Percentiles rank a stretch among this genome's conserved stretches.
These are phyloP conservation scores for Elaeidobius kamerunicus DNA, from an alignment of 2,888 invertebrate genomes.

Conservation along the genomic window DNA sequence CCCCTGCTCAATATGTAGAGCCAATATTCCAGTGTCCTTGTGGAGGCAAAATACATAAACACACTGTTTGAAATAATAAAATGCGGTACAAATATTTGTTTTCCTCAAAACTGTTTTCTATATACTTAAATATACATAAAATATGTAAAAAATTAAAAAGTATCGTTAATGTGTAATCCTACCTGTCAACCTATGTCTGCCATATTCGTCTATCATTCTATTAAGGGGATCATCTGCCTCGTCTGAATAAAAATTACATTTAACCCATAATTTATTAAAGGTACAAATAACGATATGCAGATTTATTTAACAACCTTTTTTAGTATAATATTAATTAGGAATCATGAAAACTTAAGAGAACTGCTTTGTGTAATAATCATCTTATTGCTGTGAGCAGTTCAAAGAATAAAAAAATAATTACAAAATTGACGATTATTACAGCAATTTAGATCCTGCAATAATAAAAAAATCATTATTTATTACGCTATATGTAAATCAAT, in stretches of 20 bases:
- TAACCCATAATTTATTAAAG: conserved; percentile 10
- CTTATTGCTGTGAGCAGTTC: no score
- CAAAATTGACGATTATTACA: no score
- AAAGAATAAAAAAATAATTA: no score
- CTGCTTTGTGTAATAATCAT: no score
- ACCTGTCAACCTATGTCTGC: conserved; percentile 45
- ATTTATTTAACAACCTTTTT: conserved; percentile 2
- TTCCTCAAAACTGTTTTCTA: not conserved
- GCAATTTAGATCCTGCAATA: no score
- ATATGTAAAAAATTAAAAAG: not conserved
- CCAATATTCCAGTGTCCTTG: no score
- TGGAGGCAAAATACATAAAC: no score
- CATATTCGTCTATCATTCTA: conserved; percentile 43
- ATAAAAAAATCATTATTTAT: not conserved
- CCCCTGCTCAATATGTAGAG: no score
- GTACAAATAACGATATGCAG: conserved; percentile 3
- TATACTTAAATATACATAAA: not conserved
- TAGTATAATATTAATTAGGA: no score
- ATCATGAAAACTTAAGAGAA: no score
- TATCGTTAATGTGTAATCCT: no score
- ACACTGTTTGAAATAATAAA: not conserved
- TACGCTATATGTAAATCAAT: not conserved
- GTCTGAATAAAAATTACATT: conserved; percentile 35
- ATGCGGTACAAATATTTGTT: not conserved
- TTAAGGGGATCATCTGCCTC: conserved; percentile 40